phyloP scores from a whole-genome alignment of 2,113 vertebrate species.

The Hippolais icterina region DNA sequence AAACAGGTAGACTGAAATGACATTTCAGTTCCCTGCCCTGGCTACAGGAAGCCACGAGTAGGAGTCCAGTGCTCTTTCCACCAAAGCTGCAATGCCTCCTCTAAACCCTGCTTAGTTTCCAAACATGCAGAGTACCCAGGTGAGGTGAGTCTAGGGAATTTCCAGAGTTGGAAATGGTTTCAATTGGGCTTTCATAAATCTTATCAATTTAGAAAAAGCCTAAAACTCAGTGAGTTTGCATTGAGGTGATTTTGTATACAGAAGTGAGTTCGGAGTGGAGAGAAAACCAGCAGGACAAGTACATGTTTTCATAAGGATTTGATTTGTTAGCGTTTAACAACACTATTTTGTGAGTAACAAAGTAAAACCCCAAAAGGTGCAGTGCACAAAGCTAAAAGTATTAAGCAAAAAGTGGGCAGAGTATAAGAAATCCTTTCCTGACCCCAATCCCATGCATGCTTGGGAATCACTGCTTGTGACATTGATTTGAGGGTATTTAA shows the following conservation, averaged over 20 bases:
- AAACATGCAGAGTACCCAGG: not conserved
- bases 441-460: not conserved
- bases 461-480: not conserved
- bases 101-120: not conserved
- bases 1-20: not conserved
- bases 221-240: not conserved
- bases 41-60: not conserved
- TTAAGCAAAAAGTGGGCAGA: not conserved
- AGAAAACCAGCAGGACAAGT: not conserved
- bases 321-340: not conserved
- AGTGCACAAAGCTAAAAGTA: not conserved
- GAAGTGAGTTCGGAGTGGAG: not conserved
- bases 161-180: not conserved
- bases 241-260: not conserved
- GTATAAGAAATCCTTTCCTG: not conserved
- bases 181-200: not conserved
- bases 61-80: not conserved
- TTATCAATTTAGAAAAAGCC: not conserved
- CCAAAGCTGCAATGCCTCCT: not conserved
- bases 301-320: not conserved
- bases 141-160: not conserved
- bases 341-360: not conserved
- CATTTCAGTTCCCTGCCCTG: not conserved
- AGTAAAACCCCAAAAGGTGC: not conserved
- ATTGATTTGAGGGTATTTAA: slow-evolving; percentile 14